These are phyloP conservation scores for Morone saxatilis DNA, from an alignment of 2,113 vertebrate genomes.

Conservation along the genomic window DNA sequence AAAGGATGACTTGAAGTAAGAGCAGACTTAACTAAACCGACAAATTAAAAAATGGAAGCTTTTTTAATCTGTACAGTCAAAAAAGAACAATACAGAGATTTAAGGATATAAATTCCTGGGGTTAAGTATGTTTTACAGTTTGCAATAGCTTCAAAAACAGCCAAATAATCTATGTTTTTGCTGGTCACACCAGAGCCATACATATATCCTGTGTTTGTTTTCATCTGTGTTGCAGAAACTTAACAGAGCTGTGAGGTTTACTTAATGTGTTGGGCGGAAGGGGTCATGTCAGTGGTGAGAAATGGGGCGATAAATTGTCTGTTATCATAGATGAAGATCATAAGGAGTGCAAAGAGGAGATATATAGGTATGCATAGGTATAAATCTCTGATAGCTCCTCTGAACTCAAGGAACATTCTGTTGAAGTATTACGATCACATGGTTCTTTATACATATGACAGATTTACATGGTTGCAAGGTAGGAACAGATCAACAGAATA, in stretches of 20 bases:
- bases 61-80: neutral
- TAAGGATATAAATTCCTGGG: neutral
- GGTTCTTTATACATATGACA: constrained; percentile 28
- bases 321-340: constrained; percentile 58
- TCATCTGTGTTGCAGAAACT: constrained; percentile 26
- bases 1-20: neutral
- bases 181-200: constrained; percentile 14
- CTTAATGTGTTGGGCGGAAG: constrained; percentile 48
- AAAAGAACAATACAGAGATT: neutral
- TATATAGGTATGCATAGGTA: constrained; percentile 15
- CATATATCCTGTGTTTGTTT: constrained; percentile 34
- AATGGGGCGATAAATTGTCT: constrained; percentile 40
- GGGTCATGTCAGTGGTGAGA: constrained; percentile 49
- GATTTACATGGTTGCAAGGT: constrained; percentile 35
- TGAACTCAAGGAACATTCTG: constrained; percentile 25
- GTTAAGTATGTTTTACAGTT: neutral
- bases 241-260: constrained; percentile 41
- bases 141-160: neutral
- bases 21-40: neutral
- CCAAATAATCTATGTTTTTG: neutral
- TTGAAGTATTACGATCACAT: constrained; percentile 20
- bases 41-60: no score
- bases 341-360: constrained; percentile 26
- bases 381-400: constrained; percentile 50
- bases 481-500: constrained; percentile 46